These are phyloP conservation scores for Eleutherodactylus coqui DNA, from an alignment of 2,797 vertebrate genomes.

Conservation along the genomic window DNA sequence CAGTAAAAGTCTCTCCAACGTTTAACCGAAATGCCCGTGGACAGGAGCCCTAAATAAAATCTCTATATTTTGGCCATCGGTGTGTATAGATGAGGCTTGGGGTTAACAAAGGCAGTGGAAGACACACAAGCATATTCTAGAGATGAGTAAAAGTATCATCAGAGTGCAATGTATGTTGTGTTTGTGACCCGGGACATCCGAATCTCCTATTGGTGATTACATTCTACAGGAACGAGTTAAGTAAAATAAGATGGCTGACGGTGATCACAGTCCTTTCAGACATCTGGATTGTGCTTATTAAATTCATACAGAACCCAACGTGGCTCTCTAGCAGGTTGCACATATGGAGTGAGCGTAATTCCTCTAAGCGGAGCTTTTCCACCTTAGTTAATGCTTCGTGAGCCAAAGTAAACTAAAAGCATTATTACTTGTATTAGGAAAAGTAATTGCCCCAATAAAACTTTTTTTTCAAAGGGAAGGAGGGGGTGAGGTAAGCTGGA, in stretches of 20 bases:
- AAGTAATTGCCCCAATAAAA: conserved; percentile 61
- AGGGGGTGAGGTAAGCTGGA: conserved; percentile 42
- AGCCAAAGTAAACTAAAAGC: conserved; percentile 56
- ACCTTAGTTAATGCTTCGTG: conserved; percentile 41
- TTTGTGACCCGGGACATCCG: not conserved
- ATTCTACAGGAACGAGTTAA: not conserved
- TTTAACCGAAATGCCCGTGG: too few species aligned
- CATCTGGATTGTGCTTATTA: conserved; percentile 54
- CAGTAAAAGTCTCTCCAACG: too few species aligned
- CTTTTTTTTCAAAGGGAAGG: conserved; percentile 19
- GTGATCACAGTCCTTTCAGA: conserved; percentile 17
- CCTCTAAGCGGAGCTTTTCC: conserved; percentile 41
- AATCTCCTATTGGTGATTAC: not conserved
- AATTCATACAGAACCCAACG: conserved; percentile 8
- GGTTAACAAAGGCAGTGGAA: not conserved
- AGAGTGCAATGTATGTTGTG: not conserved
- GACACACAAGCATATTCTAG: not conserved
- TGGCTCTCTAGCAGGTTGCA: conserved; percentile 48
- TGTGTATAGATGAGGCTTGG: too few species aligned
- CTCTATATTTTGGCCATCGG: too few species aligned
- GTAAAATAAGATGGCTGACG: not conserved
- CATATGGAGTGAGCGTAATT: conserved; percentile 50
- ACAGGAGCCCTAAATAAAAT: too few species aligned
- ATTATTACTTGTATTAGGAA: conserved; percentile 59
- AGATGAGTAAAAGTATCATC: not conserved